Percentiles rank a stretch among this genome's conserved stretches.
Conservation (phyloP, 2,888 invertebrate species). For the Rhorus exstirpatorius region DNA sequence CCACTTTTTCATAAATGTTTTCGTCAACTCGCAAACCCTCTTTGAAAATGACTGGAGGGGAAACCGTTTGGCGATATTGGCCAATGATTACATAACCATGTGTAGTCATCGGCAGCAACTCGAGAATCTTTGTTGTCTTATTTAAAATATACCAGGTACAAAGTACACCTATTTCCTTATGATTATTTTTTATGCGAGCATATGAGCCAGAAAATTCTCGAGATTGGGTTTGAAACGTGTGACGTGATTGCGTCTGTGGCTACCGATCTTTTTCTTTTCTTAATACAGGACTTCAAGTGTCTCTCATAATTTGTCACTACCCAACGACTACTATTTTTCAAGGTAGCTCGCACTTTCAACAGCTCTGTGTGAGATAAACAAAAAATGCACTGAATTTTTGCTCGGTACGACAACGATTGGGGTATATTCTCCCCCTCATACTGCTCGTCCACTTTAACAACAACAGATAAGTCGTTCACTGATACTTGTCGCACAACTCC, state of each 20-base stretch:
- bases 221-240: too few species aligned
- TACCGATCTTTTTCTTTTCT: slow-evolving; percentile 17
- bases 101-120: slow-evolving; percentile 17
- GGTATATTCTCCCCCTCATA: slow-evolving; percentile 37
- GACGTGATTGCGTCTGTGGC: slow-evolving; percentile 8
- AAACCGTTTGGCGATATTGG: slow-evolving; percentile 15
- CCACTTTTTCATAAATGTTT: not conserved
- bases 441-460: slow-evolving; percentile 14
- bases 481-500: slow-evolving; percentile 9
- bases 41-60: too few species aligned
- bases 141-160: slow-evolving; percentile 27
- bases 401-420: slow-evolving; percentile 29
- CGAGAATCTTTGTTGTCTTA: slow-evolving; percentile 17
- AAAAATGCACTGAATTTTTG: slow-evolving; percentile 8
- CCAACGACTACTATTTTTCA: slow-evolving; percentile 40
- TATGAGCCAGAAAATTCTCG: slow-evolving; percentile 28
- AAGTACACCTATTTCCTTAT: slow-evolving; percentile 15
- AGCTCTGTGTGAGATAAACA: slow-evolving; percentile 10
- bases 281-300: slow-evolving; percentile 28
- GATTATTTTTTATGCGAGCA: slow-evolving; percentile 27
- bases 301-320: slow-evolving; percentile 31
- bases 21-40: too few species aligned
- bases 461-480: slow-evolving; percentile 30
- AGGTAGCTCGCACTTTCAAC: slow-evolving; percentile 24
- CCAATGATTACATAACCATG: slow-evolving; percentile 18